Evolutionary conservation across 2,888 invertebrate genomes (phyloP), one percentile per base, ranked within the genome.

Genomic region (Eupithecia pulchellata): DNA sequence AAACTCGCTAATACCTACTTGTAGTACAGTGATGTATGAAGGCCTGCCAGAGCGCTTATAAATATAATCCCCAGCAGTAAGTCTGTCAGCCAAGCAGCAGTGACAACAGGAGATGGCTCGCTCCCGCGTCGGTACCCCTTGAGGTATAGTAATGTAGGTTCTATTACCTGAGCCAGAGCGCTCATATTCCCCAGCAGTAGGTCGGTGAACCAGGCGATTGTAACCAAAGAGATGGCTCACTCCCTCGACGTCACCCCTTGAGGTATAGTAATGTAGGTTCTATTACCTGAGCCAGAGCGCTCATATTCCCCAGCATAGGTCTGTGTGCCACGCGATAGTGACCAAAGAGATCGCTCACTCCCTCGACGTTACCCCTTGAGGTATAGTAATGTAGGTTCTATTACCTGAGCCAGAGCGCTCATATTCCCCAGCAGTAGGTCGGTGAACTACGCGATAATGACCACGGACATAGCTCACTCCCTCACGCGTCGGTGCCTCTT

Each of bases 321-420:
- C 99, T 39, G 97, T 98, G 76, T 99, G 92, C 99, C 99, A 99
- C 78, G 97, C 96, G 1, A 98, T 97, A 85, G 98, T 99, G 0
- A 99, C 99, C 1, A 98, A 96, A 1, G 98, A 98, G 52, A 97
- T 97, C 81, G 96, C 97, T 98, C 98, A 99, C 86, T 99, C 98
- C 64, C 97, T 95, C 0, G 99, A 99, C 96, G 95, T 89, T 97
- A 98, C 91, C 99, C 99, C 77, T 95, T 95, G 29, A 30, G 17
- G 2, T 32, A 30, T 13, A 63, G 4, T 13, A 25, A 58, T 29
- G 11, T 20, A 66, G 3, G n/a, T 25, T 32, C 36, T 1, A 47
- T 29, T 72, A 93, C 95, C 89, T 97, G 97, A 74, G 97, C 96
- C 55, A 98, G 91, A 0, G 97, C 97, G 75, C 96, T 96, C 88